These are phyloP conservation scores for Lophura swinhoii DNA, from an alignment of 2,797 vertebrate genomes.

Conservation along the genomic window DNA sequence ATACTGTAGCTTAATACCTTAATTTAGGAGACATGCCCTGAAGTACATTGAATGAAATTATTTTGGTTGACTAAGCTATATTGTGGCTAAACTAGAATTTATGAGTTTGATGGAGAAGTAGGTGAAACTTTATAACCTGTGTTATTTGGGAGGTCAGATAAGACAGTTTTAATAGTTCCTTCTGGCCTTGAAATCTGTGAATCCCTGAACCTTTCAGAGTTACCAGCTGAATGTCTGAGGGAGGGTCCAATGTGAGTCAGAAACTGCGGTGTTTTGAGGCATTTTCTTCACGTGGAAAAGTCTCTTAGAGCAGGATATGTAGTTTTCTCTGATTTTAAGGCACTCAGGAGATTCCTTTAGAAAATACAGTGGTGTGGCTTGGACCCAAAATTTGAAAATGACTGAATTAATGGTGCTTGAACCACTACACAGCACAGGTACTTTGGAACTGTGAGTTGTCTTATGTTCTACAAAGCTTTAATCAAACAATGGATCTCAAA, in stretches of 20 bases:
- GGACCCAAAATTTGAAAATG: not conserved
- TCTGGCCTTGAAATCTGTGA: conserved; percentile 20
- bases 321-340: not conserved
- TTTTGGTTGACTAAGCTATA: not conserved
- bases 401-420: not conserved
- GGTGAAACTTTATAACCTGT: not conserved
- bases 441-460: not conserved
- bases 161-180: not conserved
- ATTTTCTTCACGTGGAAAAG: not conserved
- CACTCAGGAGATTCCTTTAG: fast-evolving
- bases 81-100: not conserved
- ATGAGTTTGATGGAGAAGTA: fast-evolving
- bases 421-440: not conserved
- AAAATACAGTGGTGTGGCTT: not conserved
- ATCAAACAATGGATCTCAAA: not conserved
- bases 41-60: not conserved
- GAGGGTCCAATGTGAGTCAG: not conserved
- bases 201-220: not conserved
- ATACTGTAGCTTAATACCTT: not conserved
- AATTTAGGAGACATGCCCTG: not conserved
- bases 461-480: not conserved
- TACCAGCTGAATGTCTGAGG: not conserved
- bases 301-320: fast-evolving
- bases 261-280: fast-evolving
- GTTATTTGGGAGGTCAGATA: not conserved